Evolutionary conservation across 2,888 invertebrate genomes (phyloP), one percentile per base, ranked within the genome.

Genomic region (Scaptomyza parva): DNA sequence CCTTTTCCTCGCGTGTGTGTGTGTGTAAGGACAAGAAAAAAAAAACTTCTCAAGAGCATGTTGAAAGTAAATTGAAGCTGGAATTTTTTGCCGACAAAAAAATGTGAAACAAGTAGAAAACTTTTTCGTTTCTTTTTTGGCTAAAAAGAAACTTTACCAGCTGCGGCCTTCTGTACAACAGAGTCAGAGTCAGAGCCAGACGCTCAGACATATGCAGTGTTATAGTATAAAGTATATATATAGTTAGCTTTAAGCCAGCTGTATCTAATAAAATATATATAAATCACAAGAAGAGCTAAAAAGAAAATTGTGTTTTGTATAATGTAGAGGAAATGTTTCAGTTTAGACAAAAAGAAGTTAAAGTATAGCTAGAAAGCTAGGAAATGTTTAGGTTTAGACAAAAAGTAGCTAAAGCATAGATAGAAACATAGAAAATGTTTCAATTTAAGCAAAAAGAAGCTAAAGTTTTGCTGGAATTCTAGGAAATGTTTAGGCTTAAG

Each of bases 11-110:
- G 22, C 11, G 17, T 24, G 12, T 24, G 30, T 39, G 61, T 30
- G 65, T 65, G 35, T 44, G 57, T n/a, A 43, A 22, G 48, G 41
- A 58, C 55, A 70, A 64, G 67, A 64, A 72, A 60, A 53, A 33
- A 72, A 77, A 86, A 74, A 86, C 84, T 83, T 57, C 88, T 82
- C 50, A 55, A 68, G 59, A 70, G 70, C 86, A 88, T 86, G 82
- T 83, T 86, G 87, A 88, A 83, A 88, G 87, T 83, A 83, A 83
- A 83, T 83, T 83, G 82, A 88, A 86, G 86, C 72, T 62, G 81
- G 70, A 82, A 82, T 87, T 85, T 71, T 61, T 55, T 79, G 51
- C 53, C 50, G 24, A 26, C 53, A 14, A 51, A 67, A 60, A 64
- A 60, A 24, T 24, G 1, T 4, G 9, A 45, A 28, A 8, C 14